Evolutionary conservation across 2,113 vertebrate genomes (phyloP).

Genomic region (Mastomys natalensis): DNA sequence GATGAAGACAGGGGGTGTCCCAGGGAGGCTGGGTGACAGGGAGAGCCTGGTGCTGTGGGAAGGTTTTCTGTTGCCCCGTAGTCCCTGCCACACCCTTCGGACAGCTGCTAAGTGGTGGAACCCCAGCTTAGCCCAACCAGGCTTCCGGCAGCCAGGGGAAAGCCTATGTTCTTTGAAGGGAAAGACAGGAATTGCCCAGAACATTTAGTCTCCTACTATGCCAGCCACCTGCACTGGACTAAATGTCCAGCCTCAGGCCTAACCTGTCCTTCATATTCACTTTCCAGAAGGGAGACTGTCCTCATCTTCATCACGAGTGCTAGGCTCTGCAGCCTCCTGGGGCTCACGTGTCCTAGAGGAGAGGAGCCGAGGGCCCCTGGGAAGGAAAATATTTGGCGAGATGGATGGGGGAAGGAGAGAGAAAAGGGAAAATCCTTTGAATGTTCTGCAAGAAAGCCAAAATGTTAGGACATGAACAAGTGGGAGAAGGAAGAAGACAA

Average conservation of each 20-base stretch:
- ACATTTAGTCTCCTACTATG: fast-evolving
- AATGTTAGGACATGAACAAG: not conserved
- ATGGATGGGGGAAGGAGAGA: not conserved
- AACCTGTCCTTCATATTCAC: too few species aligned
- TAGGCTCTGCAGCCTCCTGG: not conserved
- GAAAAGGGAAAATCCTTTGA: not conserved
- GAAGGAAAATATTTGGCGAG: not conserved
- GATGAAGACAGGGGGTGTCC: not conserved
- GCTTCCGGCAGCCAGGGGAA: not conserved
- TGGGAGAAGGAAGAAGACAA: not conserved
- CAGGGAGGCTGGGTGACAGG: too few species aligned
- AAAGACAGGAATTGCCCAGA: not conserved
- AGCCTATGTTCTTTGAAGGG: not conserved
- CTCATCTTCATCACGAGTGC: not conserved
- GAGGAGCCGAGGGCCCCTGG: too few species aligned
- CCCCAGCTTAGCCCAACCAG: not conserved
- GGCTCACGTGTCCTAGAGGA: fast-evolving
- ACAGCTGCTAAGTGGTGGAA: not conserved
- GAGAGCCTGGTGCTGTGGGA: too few species aligned
- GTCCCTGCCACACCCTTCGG: too few species aligned
- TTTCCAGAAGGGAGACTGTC: too few species aligned
- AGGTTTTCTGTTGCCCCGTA: fast-evolving
- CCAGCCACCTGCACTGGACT: not conserved
- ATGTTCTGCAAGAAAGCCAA: not conserved
- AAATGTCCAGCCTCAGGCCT: not conserved